Evolutionary conservation across 2,797 vertebrate species (phyloP), one percentile per base, ranked within the genome.

Genomic region (Neomorphus geoffroyi): DNA sequence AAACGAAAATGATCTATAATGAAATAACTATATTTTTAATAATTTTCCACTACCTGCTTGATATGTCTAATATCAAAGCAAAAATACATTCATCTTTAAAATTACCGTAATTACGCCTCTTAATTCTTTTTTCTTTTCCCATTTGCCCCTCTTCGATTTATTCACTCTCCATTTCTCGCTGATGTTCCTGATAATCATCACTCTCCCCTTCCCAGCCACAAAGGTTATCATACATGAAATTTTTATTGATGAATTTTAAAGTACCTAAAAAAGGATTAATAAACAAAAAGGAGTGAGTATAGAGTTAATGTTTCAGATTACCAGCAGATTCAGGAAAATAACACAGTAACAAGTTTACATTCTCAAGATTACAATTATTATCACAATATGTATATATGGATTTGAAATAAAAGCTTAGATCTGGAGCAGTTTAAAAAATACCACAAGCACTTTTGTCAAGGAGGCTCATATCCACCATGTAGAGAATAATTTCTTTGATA

Each of bases 91-190:
- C 33, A 77, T 90, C 80, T 92, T 88, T 77, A 97, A 60, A 91
- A 90, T 93, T 93, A 94, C 88, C 88, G 69, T 94, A 94, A 96
- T 96, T 97, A 92, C 93, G 67, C n/a, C 33, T 94, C 79, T 89
- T 91, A 90, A 88, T 71, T 93, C 64, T 48, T 88, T 86, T 70
- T 81, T 37, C 64, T 92, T 96, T 90, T 91, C 78, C 79, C 88
- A 92, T 94, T 94, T 94, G 82, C 65, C 74, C 62, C 71, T 88
- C 66, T 84, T 91, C n/a, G 80, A 87, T 94, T 92, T 93, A 95
- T 93, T 95, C 81, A 91, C 74, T 89, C 54, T 91, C 65, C 39
- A 80, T 57, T 88, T 74, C 58, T 69, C 74, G 56, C 45, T 82
- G 83, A 92, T 86, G 67, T 64, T 96, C 73, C 86, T 96, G 94